These are phyloP conservation scores for Megaceryle alcyon DNA, from an alignment of 2,797 vertebrate species.

Conservation along the genomic window DNA sequence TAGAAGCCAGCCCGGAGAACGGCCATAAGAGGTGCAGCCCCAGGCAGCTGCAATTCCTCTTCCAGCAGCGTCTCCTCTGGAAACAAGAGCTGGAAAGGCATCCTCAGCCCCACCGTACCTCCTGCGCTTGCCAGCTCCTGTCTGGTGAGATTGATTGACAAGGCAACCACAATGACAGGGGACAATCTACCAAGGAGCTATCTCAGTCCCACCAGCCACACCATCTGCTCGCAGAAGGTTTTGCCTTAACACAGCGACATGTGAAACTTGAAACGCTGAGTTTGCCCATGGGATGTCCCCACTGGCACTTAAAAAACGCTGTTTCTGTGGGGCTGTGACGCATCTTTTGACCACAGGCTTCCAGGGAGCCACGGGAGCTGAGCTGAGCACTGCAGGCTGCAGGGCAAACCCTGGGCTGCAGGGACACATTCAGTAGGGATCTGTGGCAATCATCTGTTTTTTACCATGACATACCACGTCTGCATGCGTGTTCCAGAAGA, in stretches of 20 bases:
- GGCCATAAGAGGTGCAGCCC: background rate
- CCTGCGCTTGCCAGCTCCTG: background rate
- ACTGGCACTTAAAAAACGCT: rapidly evolving
- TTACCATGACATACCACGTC: background rate
- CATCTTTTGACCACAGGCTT: background rate
- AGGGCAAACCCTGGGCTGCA: no score
- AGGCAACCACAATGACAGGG: background rate
- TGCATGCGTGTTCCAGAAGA: rapidly evolving
- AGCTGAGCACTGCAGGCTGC: rapidly evolving
- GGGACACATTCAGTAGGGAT: rapidly evolving
- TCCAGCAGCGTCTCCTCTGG: background rate
- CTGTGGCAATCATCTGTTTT: background rate
- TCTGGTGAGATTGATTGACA: background rate
- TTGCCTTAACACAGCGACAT: background rate
- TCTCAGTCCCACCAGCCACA: background rate
- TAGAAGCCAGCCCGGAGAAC: background rate
- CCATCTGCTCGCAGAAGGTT: background rate
- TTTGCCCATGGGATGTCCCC: background rate
- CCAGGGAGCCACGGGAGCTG: rapidly evolving
- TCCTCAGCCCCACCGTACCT: background rate
- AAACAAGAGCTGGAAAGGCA: background rate
- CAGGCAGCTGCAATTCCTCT: background rate
- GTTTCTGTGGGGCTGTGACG: rapidly evolving
- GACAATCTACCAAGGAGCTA: background rate
- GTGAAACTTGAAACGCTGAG: background rate